phyloP scores from a whole-genome alignment of 2,888 invertebrate species.

The Cephonodes hylas region DNA sequence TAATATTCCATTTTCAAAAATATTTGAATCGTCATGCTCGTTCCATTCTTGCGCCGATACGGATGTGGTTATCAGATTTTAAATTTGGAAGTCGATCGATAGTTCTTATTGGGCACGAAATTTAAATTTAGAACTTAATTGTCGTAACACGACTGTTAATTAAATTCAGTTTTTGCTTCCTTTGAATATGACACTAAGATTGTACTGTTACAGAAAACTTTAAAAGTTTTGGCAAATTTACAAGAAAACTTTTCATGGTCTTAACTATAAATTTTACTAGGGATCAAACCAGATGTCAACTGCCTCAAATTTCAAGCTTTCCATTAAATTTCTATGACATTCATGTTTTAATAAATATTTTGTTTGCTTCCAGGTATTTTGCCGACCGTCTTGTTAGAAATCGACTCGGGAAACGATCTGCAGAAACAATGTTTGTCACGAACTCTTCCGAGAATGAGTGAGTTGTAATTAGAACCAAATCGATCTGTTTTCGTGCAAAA shows the following conservation, averaged over 20 bases:
- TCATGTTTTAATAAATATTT: conserved; percentile 1
- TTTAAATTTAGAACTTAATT: conserved; percentile 57
- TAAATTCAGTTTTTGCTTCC: conserved; percentile 35
- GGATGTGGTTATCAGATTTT: conserved; percentile 74
- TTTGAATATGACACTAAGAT: conserved; percentile 10
- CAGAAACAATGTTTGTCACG: conserved; percentile 44
- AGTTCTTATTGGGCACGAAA: conserved; percentile 60
- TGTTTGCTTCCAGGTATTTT: conserved; percentile 62
- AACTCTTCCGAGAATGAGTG: conserved; percentile 50
- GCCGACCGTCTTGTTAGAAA: conserved; percentile 41
- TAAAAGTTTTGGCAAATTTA: no score
- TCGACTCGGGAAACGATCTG: conserved; percentile 38
- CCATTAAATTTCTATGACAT: not conserved
- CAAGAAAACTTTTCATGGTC: not conserved
- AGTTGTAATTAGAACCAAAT: conserved; percentile 38
- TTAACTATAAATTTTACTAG: no score
- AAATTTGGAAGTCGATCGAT: conserved; percentile 75
- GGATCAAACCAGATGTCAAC: not conserved
- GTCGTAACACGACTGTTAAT: conserved; percentile 44
- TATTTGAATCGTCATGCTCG: conserved; percentile 79
- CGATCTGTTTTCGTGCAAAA: not conserved
- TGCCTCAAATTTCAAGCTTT: no score
- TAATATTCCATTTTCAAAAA: conserved; percentile 80
- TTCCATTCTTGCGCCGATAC: conserved; percentile 71
- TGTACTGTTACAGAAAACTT: no score